These are phyloP conservation scores for Venustoraphidia nigricollis DNA, from an alignment of 2,888 invertebrate species.

Conservation along the genomic window DNA sequence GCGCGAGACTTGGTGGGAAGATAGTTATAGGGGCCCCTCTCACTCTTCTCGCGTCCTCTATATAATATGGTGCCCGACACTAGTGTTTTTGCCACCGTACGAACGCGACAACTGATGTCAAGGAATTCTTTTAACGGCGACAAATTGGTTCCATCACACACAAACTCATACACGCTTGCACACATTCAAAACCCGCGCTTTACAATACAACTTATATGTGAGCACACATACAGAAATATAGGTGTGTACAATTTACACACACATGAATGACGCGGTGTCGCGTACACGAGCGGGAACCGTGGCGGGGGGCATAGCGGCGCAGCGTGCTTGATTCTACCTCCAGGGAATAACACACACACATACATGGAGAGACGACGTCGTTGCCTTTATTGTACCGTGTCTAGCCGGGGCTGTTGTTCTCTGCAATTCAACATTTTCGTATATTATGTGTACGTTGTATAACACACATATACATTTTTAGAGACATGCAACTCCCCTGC, in stretches of 20 bases:
- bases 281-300: constrained; percentile 17
- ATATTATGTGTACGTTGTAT: no score
- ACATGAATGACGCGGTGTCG: constrained; percentile 8
- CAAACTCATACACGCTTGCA: not conserved
- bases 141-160: constrained; percentile 32
- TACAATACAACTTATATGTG: no score
- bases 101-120: constrained; percentile 32
- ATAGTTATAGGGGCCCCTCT: not conserved
- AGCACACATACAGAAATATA: no score
- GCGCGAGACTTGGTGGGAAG: constrained; percentile 11
- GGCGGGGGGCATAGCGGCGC: constrained; percentile 7
- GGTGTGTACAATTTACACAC: no score
- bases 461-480: constrained; percentile 22
- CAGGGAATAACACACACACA: no score
- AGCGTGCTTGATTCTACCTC: not conserved
- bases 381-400: no score
- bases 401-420: no score
- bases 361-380: no score
- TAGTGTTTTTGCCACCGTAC: constrained; percentile 30
- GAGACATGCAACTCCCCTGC: constrained; percentile 27
- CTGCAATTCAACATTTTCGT: no score
- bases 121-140: constrained; percentile 33
- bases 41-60: constrained; percentile 1
- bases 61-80: no score
- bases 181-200: no score